phyloP scores from a whole-genome alignment of 2,113 vertebrate genomes.

The Mesocricetus auratus region DNA sequence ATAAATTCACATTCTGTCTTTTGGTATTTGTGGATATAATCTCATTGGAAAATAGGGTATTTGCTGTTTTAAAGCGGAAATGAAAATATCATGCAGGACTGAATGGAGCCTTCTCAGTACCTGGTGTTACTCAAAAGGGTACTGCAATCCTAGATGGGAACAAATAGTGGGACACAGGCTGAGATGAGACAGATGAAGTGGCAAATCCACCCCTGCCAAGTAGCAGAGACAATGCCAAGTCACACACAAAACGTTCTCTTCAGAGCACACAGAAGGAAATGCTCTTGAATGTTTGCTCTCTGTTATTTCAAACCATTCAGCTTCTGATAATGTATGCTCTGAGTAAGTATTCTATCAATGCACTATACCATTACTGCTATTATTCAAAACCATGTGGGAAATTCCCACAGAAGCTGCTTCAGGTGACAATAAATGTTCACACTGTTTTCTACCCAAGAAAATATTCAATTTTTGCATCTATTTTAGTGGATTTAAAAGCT shows the following conservation, averaged over 20 bases:
- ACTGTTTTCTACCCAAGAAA: neutral
- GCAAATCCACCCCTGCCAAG: neutral
- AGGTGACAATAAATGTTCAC: neutral
- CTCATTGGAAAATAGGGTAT: neutral
- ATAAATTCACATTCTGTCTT: neutral
- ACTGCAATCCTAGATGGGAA: no score
- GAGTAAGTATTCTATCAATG: neutral
- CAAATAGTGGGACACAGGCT: neutral
- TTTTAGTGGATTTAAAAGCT: neutral
- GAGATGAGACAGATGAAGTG: rapidly evolving
- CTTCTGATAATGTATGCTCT: neutral
- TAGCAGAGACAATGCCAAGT: neutral
- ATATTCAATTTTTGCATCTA: neutral
- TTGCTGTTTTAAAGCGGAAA: neutral
- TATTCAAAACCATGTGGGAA: neutral
- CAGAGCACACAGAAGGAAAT: neutral
- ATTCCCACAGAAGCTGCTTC: neutral
- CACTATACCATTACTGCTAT: neutral
- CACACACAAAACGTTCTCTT: neutral
- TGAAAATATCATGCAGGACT: neutral
- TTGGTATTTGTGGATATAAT: neutral
- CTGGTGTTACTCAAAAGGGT: neutral
- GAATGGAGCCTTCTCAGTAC: neutral
- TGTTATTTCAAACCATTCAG: neutral
- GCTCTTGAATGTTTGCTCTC: neutral